phyloP scores from a whole-genome alignment of 23 tunicate species.

The Styela clava region DNA sequence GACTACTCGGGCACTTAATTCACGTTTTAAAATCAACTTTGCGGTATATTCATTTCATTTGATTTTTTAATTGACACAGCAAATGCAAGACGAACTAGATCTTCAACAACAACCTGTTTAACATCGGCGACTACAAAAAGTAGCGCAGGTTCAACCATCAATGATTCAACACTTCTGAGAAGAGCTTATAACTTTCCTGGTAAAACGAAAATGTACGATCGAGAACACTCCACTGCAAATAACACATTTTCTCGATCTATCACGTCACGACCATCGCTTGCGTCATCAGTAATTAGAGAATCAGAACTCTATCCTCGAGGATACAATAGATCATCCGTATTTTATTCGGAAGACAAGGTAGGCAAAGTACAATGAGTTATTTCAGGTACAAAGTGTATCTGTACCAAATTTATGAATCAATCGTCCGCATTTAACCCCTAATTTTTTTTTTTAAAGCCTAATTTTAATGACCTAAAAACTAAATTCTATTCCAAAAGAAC shows the following conservation, averaged over 20 bases:
- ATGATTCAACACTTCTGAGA: neutral
- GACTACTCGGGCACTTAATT: too few species aligned
- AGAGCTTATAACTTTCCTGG: neutral
- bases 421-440: too few species aligned
- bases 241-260: neutral
- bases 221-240: neutral
- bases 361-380: too few species aligned
- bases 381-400: too few species aligned
- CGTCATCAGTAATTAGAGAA: conserved; percentile 4
- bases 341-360: conserved; percentile 2
- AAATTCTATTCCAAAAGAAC: too few species aligned
- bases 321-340: neutral
- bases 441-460: too few species aligned
- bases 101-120: neutral
- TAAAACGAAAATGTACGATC: neutral
- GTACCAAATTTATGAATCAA: too few species aligned
- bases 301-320: neutral
- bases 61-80: too few species aligned
- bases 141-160: neutral
- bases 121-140: neutral
- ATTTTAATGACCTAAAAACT: too few species aligned
- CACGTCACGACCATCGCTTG: conserved; percentile 1
- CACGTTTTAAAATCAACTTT: too few species aligned
- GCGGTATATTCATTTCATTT: too few species aligned
- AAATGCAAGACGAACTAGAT: neutral